A percentile compares a stretch with the other conserved stretches of the same genome.
Conservation (phyloP, 2,888 invertebrate species). For the Mactromeris polynyma region DNA sequence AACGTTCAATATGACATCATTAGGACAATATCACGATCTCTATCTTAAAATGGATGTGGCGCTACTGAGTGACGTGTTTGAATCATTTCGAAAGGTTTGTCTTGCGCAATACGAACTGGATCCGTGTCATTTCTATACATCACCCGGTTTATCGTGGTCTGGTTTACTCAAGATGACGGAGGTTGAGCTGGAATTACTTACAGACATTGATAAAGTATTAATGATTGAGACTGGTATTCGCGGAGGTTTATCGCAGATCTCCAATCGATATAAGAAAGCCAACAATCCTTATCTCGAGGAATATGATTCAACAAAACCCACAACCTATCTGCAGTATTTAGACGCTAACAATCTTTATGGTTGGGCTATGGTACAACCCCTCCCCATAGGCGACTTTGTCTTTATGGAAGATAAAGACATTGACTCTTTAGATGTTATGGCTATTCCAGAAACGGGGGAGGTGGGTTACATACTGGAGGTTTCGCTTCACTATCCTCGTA, state of each 20-base stretch:
- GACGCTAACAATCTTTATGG: slow-evolving; percentile 48
- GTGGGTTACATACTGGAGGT: no score
- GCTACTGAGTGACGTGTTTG: slow-evolving; percentile 44
- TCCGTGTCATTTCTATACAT: slow-evolving; percentile 55
- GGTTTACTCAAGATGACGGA: slow-evolving; percentile 53
- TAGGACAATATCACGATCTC: slow-evolving; percentile 42
- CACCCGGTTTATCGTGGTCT: slow-evolving; percentile 52
- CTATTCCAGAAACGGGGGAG: no score
- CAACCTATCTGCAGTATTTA: slow-evolving; percentile 44
- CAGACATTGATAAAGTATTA: slow-evolving; percentile 42
- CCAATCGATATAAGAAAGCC: slow-evolving; percentile 50
- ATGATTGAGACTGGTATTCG: slow-evolving; percentile 44
- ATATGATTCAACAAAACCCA: slow-evolving; percentile 37
- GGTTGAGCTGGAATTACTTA: slow-evolving; percentile 48
- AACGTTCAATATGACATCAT: slow-evolving; percentile 23
- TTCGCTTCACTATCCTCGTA: no score
- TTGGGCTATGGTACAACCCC: background rate
- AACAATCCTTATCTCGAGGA: slow-evolving; percentile 52
- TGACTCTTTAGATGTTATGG: no score
- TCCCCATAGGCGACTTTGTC: background rate
- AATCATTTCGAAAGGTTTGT: slow-evolving; percentile 44
- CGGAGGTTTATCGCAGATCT: slow-evolving; percentile 54
- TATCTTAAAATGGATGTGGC: slow-evolving; percentile 33
- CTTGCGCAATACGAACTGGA: slow-evolving; percentile 51
- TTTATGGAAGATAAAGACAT: no score